Evolutionary conservation across 2,113 vertebrate genomes (phyloP).

Genomic region (Emydura subglobosa): DNA sequence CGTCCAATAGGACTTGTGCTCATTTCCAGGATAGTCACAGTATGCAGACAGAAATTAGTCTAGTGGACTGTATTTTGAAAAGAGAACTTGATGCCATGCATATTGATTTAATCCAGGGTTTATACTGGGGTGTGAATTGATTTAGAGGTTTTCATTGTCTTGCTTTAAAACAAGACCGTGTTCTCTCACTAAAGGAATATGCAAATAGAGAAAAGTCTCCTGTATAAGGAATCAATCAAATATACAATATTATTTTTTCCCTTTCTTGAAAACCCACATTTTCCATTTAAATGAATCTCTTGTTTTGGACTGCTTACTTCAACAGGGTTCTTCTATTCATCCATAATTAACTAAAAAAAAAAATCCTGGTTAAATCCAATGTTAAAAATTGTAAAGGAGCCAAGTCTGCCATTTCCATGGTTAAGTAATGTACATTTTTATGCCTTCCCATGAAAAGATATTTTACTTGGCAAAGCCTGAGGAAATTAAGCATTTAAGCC

Average conservation of each 20-base stretch:
- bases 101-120: background rate
- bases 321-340: background rate
- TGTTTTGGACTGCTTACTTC: rapidly evolving
- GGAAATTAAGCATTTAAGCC: background rate
- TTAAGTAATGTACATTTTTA: background rate
- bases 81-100: background rate
- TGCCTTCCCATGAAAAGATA: background rate
- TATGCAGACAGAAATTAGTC: background rate
- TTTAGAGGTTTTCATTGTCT: background rate
- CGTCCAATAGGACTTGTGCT: background rate
- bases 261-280: background rate
- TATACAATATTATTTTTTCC: rapidly evolving
- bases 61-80: background rate
- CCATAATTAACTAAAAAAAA: background rate
- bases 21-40: background rate
- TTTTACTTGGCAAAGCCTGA: background rate
- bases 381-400: rapidly evolving
- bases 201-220: background rate
- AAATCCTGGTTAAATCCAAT: background rate
- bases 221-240: background rate
- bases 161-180: background rate
- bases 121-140: rapidly evolving
- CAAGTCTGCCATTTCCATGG: background rate
- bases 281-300: background rate
- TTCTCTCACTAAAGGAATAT: background rate